phyloP scores from a whole-genome alignment of 2,888 invertebrate genomes.

The Euplagia quadripunctaria region DNA sequence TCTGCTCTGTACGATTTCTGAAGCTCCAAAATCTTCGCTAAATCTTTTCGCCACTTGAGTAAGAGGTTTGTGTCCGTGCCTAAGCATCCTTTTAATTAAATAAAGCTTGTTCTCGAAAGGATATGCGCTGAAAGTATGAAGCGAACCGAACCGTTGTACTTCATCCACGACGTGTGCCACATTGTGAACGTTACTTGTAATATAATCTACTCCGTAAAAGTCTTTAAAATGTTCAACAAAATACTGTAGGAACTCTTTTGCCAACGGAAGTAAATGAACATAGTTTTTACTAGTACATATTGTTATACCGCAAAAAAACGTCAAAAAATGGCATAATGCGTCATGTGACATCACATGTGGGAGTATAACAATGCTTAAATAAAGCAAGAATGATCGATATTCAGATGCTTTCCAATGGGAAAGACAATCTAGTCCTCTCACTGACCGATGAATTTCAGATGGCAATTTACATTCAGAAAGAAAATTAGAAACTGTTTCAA shows the following conservation, averaged over 20 bases:
- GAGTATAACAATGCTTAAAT: slow-evolving; percentile 18
- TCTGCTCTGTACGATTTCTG: background rate
- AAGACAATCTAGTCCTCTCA: slow-evolving; percentile 32
- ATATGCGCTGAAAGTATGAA: slow-evolving; percentile 1
- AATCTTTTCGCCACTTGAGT: slow-evolving; percentile 6
- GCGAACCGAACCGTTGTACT: background rate
- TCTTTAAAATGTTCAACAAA: slow-evolving; percentile 11
- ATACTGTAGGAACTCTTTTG: slow-evolving; percentile 1
- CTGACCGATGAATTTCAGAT: slow-evolving; percentile 27
- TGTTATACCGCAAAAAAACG: slow-evolving; percentile 15
- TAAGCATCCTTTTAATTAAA: slow-evolving; percentile 6
- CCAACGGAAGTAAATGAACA: slow-evolving; percentile 7
- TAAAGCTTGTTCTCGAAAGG: slow-evolving; percentile 5
- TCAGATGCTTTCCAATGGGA: slow-evolving; percentile 39
- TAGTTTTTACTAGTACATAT: slow-evolving; percentile 12
- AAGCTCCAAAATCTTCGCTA: background rate
- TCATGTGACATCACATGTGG: background rate
- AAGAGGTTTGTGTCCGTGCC: slow-evolving; percentile 2
- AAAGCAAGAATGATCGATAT: slow-evolving; percentile 34
- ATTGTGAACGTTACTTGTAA: slow-evolving; percentile 9
- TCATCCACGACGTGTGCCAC: background rate
- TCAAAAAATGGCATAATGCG: slow-evolving; percentile 12
- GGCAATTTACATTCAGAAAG: background rate
- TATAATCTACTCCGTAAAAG: slow-evolving; percentile 9
- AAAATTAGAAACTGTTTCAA: background rate